phyloP scores from a whole-genome alignment of 2,113 vertebrate species.

The Ailuropoda melanoleuca region DNA sequence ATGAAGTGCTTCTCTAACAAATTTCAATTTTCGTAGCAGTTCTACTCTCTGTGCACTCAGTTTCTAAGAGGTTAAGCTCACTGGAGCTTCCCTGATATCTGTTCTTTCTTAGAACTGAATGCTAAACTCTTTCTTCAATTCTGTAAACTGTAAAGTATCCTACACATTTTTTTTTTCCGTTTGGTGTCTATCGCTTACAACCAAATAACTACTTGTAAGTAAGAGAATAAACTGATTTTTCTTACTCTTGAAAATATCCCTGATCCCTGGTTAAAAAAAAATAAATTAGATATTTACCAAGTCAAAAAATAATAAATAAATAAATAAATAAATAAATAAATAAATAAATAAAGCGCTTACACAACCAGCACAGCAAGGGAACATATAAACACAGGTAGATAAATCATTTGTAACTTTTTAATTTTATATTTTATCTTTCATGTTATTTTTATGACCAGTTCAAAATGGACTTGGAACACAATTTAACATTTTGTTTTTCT shows the following conservation, averaged over 20 bases:
- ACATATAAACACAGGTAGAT: background rate
- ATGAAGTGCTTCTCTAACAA: background rate
- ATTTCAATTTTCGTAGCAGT: slow-evolving; percentile 56
- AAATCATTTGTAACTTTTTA: background rate
- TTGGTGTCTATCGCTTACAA: background rate
- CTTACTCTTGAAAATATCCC: background rate
- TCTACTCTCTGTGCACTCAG: background rate
- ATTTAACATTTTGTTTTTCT: background rate
- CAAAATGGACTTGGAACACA: background rate
- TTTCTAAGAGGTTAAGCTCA: slow-evolving; percentile 26
- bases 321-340: no score
- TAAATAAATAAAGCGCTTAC: background rate
- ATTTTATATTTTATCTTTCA: background rate
- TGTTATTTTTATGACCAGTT: background rate
- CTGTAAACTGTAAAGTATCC: background rate
- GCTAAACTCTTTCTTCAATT: background rate
- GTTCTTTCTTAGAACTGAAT: slow-evolving; percentile 3
- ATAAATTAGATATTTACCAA: background rate
- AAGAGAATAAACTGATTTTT: background rate
- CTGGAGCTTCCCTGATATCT: background rate
- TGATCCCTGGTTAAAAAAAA: background rate
- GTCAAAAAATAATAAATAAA: background rate
- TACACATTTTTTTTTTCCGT: background rate
- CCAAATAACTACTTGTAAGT: background rate
- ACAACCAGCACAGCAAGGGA: background rate